Base-by-base conservation (phyloP, 2,113 vertebrate genomes). In the Corythoichthys intestinalis region DNA sequence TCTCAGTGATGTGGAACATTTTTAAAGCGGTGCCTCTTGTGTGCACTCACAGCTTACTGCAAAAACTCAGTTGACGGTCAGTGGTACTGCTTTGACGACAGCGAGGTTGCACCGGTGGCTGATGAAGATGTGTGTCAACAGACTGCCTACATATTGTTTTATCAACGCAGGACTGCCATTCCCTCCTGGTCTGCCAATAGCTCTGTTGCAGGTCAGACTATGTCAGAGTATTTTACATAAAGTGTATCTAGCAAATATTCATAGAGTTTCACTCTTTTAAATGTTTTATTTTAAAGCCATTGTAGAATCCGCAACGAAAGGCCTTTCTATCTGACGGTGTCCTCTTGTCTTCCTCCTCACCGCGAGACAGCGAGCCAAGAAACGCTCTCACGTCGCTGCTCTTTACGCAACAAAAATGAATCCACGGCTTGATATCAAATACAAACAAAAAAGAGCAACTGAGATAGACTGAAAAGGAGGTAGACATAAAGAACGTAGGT, bases 71-170 rank as follows among this genome's bases (percentile, higher is more conserved):
- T 99, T 20, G 97, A 99, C 13, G 97, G 97, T 9, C 94, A 95
- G 82, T 99, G 97, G 97, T 99, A 99, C 89, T 97, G 96, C 93
- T 99, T 99, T 0, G 97, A 99, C 52, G 97, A 99, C 92, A 99
- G 96, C 0, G 95, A 98, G 0, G 97, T 99, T 53, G 94, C 96
- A 75, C 91, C 92, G 0, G 86, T 99, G 20, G 77, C 94, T 1
- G 97, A 99, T 9, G 96, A 96, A 0, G 94, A 97, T 2, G 95
- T 99, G 63, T 98, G 96, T 88, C 96, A 96, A 64, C 96, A 94
- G 87, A 94, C 89, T 0, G 97, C 97, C 4, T 99, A 99, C 47
- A 99, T 99, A 83, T 87, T 99, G 9, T 99, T 99, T 88, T 99
- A 98, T 85, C 97, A 99, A 91, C 88, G 97, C 66, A 94, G 96